These are phyloP conservation scores for Apostichopus californicus DNA, from an alignment of 35 echinoderm and acorn worm genomes.

Conservation along the genomic window DNA sequence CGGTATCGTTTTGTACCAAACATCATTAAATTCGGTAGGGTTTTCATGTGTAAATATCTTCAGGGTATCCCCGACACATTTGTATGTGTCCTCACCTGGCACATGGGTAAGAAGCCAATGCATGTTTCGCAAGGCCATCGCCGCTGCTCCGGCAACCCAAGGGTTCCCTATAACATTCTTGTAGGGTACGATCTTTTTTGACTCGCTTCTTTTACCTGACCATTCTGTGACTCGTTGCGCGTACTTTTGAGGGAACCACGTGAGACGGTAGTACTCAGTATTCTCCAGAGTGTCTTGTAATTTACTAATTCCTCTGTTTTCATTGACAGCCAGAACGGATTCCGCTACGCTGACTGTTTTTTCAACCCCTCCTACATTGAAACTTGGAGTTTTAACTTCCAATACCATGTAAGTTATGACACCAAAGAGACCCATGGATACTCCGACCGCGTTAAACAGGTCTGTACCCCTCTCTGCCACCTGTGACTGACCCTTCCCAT, in stretches of 20 bases:
- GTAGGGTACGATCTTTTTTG: slow-evolving; percentile 4
- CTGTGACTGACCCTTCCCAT: slow-evolving; percentile 2
- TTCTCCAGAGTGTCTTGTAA: slow-evolving; percentile 11
- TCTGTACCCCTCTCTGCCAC: slow-evolving; percentile 21
- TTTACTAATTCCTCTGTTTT: background rate
- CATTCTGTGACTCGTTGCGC: slow-evolving; percentile 52
- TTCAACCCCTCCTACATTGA: slow-evolving; percentile 39
- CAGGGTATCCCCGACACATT: slow-evolving; percentile 6
- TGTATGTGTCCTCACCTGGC: slow-evolving; percentile 2
- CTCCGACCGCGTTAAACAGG: slow-evolving; percentile 44
- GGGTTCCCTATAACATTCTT: background rate
- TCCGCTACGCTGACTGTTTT: slow-evolving; percentile 4
- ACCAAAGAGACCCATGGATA: slow-evolving; percentile 48
- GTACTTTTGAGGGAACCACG: slow-evolving; percentile 35
- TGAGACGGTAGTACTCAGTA: slow-evolving; percentile 10
- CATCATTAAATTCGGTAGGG: slow-evolving; percentile 1
- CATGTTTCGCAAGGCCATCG: background rate
- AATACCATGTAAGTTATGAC: slow-evolving; percentile 35
- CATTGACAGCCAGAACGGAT: background rate
- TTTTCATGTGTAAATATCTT: slow-evolving; percentile 19
- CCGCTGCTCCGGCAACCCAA: background rate
- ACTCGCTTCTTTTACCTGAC: slow-evolving; percentile 14
- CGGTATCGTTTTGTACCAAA: slow-evolving; percentile 42
- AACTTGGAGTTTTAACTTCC: slow-evolving; percentile 11
- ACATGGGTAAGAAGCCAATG: slow-evolving; percentile 11